Conservation (phyloP, 2,113 vertebrate species). For the Passer montanus region DNA sequence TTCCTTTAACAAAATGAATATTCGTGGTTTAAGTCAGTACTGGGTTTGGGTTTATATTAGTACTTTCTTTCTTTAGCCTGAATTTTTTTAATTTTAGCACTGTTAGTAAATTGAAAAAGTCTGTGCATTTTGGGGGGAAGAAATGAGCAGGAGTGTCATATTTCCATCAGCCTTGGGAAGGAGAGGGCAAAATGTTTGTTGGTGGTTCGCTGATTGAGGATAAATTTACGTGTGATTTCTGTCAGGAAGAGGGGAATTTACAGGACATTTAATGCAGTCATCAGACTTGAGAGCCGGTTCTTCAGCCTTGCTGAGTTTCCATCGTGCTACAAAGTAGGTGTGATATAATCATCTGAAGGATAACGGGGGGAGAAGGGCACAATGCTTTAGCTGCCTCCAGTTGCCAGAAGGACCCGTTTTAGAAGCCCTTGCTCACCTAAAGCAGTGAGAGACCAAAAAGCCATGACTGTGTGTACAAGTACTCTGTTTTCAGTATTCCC, state of each 20-base stretch:
- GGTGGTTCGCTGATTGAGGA: not conserved
- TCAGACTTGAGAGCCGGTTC: not conserved
- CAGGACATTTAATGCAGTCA: not conserved
- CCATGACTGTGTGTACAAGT: not conserved
- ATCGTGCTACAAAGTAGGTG: not conserved
- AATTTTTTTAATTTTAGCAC: not conserved
- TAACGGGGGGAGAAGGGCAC: not conserved
- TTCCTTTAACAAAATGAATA: not conserved
- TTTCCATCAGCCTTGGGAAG: fast-evolving
- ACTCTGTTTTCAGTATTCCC: not conserved
- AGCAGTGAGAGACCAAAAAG: not conserved
- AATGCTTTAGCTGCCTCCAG: not conserved
- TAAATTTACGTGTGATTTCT: not conserved
- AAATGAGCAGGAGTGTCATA: fast-evolving
- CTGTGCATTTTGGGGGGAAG: fast-evolving
- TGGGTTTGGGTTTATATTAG: not conserved
- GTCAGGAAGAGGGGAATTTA: not conserved
- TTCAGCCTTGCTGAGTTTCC: not conserved
- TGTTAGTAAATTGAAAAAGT: not conserved
- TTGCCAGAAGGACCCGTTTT: not conserved
- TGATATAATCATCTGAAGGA: not conserved
- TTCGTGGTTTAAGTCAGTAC: not conserved
- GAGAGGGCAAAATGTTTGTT: not conserved
- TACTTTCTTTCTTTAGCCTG: not conserved
- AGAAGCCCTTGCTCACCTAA: not conserved